Conservation (phyloP, 2,888 invertebrate species). For the Brenthis daphne region DNA sequence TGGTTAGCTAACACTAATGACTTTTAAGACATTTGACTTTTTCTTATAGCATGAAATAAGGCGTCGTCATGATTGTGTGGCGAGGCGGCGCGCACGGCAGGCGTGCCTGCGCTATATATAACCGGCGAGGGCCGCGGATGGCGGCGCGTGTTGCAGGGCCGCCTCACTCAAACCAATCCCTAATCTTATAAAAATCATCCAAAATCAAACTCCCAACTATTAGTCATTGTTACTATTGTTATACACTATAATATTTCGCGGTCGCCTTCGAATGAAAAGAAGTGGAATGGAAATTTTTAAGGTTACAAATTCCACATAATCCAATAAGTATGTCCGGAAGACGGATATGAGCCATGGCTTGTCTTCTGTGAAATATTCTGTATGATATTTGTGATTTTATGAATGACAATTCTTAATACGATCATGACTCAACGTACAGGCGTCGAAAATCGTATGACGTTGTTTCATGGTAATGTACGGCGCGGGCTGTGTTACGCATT, state of each 20-base stretch:
- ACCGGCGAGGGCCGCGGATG: slow-evolving; percentile 70
- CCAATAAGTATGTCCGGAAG: slow-evolving; percentile 20
- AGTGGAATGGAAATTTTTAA: background rate
- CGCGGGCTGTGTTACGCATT: slow-evolving; percentile 46
- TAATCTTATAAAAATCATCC: slow-evolving; percentile 32
- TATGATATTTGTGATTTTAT: slow-evolving; percentile 58
- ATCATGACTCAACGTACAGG: slow-evolving; percentile 63
- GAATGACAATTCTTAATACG: slow-evolving; percentile 69
- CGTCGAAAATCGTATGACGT: slow-evolving; percentile 59
- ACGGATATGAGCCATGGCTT: slow-evolving; percentile 26
- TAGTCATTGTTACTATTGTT: too few relatives aligned
- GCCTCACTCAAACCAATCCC: slow-evolving; percentile 59
- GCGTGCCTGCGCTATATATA: slow-evolving; percentile 78
- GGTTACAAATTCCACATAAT: background rate
- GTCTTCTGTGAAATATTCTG: slow-evolving; percentile 46
- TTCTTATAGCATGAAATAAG: slow-evolving; percentile 50
- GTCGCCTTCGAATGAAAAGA: too few relatives aligned
- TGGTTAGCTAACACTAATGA: slow-evolving; percentile 31
- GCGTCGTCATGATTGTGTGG: slow-evolving; percentile 70
- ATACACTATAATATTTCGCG: too few relatives aligned
- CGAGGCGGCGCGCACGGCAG: slow-evolving; percentile 60
- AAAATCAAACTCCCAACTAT: slow-evolving; percentile 3
- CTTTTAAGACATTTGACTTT: slow-evolving; percentile 40
- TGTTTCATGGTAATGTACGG: slow-evolving; percentile 51
- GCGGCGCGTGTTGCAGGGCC: slow-evolving; percentile 56